These are phyloP conservation scores for Umimayanthus chanpuru DNA, from an alignment of 92 coral and sea anemone genomes.

Conservation along the genomic window DNA sequence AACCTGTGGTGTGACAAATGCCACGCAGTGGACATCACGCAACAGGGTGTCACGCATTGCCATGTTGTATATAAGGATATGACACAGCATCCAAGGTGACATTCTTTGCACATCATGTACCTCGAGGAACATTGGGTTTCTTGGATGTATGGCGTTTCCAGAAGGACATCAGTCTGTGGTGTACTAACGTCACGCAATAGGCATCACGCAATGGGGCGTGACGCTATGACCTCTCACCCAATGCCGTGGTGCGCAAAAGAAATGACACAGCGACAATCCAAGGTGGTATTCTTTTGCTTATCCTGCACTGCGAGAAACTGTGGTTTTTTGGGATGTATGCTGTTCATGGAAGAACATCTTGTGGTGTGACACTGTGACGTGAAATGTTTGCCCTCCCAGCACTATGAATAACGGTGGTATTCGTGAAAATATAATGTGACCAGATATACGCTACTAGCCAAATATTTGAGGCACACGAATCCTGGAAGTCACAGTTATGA, in stretches of 20 bases:
- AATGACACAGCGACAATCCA: not conserved
- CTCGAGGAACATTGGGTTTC: conserved; percentile 48
- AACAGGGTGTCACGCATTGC: not conserved
- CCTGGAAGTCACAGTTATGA: too few species aligned
- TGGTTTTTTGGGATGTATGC: too few species aligned
- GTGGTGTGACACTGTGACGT: not conserved
- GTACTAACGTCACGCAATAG: too few species aligned
- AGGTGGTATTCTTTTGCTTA: too few species aligned
- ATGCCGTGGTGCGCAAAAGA: too few species aligned
- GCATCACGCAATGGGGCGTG: too few species aligned
- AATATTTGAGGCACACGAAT: too few species aligned
- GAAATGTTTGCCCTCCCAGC: not conserved
- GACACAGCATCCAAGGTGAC: not conserved
- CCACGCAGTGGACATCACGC: too few species aligned
- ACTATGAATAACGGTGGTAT: not conserved
- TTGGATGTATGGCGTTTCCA: conserved; percentile 59
- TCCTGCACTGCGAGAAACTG: too few species aligned
- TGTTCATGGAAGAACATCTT: not conserved
- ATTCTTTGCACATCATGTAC: conserved; percentile 59
- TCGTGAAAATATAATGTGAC: not conserved
- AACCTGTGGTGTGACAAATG: not conserved
- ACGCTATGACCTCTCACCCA: not conserved
- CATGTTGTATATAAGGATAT: too few species aligned
- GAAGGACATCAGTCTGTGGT: not conserved
- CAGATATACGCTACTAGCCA: too few species aligned